phyloP scores from a whole-genome alignment of 2,797 vertebrate species.

The Anabas testudineus region DNA sequence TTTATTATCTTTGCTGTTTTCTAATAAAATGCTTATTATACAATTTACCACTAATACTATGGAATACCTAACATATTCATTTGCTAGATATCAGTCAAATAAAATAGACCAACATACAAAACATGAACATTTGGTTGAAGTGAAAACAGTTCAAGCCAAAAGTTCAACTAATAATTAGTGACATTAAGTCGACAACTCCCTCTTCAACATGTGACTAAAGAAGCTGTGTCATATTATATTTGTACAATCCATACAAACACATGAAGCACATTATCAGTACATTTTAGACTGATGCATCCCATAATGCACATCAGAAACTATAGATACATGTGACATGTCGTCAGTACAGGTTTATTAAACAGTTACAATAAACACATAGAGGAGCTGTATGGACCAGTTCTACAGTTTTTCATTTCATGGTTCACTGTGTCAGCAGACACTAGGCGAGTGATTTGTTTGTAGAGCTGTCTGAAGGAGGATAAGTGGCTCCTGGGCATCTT shows the following conservation, averaged over 20 bases:
- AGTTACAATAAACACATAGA: background rate
- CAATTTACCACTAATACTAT: too few species aligned
- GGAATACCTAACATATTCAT: too few species aligned
- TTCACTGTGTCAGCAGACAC: background rate
- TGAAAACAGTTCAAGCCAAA: too few species aligned
- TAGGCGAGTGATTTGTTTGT: slow-evolving; percentile 34
- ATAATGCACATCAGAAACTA: slow-evolving; percentile 5
- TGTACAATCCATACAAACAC: too few species aligned
- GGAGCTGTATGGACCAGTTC: background rate
- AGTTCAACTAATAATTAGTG: background rate
- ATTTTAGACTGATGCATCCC: background rate
- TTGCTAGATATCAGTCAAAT: too few species aligned
- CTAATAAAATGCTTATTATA: too few species aligned
- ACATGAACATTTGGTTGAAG: too few species aligned
- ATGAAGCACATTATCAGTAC: background rate
- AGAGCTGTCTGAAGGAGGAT: slow-evolving; percentile 36
- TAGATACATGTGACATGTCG: background rate
- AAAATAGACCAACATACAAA: too few species aligned
- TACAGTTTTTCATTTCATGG: background rate
- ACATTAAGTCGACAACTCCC: background rate
- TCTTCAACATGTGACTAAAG: background rate
- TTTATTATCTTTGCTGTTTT: too few species aligned
- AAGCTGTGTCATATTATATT: slow-evolving; percentile 8
- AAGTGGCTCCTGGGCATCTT: slow-evolving; percentile 58
- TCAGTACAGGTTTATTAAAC: slow-evolving; percentile 10